phyloP scores from a whole-genome alignment of 2,113 vertebrate genomes.

The Sorex fumeus region DNA sequence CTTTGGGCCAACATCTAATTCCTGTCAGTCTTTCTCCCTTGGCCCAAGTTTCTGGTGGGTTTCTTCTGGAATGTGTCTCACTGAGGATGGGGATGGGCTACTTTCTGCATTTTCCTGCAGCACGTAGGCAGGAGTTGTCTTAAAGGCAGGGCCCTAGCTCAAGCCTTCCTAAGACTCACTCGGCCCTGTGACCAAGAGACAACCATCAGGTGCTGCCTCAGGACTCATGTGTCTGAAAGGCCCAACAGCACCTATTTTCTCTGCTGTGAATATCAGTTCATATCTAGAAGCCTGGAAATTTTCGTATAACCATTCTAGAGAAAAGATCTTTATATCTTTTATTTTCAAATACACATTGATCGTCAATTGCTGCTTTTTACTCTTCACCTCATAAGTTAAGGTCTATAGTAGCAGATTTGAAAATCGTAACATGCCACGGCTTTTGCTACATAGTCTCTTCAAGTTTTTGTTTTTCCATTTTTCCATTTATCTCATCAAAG shows the following conservation, averaged over 20 bases:
- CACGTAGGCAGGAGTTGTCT: neutral
- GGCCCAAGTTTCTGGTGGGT: neutral
- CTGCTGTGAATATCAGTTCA: neutral
- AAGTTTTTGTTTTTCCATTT: neutral
- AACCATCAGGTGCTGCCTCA: neutral
- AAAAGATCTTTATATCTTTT: conserved; percentile 53
- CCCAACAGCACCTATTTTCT: neutral
- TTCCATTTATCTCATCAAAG: conserved; percentile 68
- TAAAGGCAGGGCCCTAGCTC: neutral
- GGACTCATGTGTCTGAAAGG: neutral
- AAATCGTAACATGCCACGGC: neutral
- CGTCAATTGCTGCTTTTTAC: conserved; percentile 80
- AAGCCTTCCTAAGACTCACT: neutral
- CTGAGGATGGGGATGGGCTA: neutral
- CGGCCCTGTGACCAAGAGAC: neutral
- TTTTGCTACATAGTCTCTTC: neutral
- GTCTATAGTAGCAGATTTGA: conserved; percentile 51
- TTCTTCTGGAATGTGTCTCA: neutral
- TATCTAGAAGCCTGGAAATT: conserved; percentile 54
- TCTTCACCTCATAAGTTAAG: conserved; percentile 71
- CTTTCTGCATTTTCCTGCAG: neutral
- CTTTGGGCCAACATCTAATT: neutral
- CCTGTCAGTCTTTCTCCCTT: neutral
- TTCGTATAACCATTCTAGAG: neutral
- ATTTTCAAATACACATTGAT: conserved; percentile 69